Conservation (phyloP, 2,888 invertebrate genomes). For the Girardia tigrina region DNA sequence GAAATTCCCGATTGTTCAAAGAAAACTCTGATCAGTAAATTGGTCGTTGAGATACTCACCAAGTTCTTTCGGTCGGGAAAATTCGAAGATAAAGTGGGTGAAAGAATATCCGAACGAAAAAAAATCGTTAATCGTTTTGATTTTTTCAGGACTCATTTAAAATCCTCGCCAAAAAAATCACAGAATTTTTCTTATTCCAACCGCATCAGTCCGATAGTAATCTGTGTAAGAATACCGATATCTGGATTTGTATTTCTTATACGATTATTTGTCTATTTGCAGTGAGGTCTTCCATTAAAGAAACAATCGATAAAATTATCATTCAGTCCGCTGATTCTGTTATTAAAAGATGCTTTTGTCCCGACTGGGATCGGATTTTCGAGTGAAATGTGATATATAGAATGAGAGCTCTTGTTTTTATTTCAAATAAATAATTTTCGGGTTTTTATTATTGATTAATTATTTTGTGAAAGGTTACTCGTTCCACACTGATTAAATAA, state of each 20-base stretch:
- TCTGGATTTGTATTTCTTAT: no score
- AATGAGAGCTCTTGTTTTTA: neutral
- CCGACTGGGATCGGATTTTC: neutral
- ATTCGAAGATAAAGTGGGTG: constrained; percentile 4
- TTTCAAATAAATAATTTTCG: no score
- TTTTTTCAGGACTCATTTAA: neutral
- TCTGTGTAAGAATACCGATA: neutral
- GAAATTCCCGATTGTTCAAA: neutral
- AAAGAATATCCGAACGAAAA: no score
- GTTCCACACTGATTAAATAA: no score
- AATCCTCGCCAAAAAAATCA: neutral
- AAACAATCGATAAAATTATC: constrained; percentile 1
- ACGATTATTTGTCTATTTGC: neutral
- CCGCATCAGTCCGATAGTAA: neutral
- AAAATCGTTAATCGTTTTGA: neutral
- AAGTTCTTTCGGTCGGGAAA: neutral
- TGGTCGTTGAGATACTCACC: neutral
- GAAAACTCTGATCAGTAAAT: neutral
- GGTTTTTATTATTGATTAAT: no score
- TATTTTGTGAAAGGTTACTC: no score
- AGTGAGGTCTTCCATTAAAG: neutral
- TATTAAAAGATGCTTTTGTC: neutral
- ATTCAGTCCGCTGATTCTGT: neutral
- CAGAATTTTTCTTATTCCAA: neutral
- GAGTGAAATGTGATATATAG: neutral